phyloP scores from a whole-genome alignment of 2,797 vertebrate genomes.

The Schizothorax lantsangensis region DNA sequence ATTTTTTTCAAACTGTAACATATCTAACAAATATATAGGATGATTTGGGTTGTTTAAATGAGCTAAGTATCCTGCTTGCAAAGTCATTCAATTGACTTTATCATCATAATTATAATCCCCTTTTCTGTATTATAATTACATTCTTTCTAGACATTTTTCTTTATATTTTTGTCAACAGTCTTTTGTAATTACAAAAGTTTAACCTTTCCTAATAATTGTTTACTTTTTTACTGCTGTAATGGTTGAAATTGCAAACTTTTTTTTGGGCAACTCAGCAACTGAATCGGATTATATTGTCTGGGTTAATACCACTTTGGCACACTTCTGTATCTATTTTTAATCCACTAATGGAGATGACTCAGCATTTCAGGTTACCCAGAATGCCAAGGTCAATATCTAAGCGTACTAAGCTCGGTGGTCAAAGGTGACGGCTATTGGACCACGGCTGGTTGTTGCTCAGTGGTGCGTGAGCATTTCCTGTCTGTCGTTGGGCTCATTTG shows the following conservation, averaged over 20 bases:
- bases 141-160: background rate
- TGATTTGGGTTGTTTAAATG: too few species aligned
- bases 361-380: constrained; percentile 37
- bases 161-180: background rate
- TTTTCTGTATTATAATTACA: background rate
- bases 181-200: background rate
- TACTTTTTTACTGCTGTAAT: background rate
- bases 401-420: constrained; percentile 11
- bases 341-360: constrained; percentile 47
- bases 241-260: background rate
- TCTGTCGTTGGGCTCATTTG: constrained; percentile 38
- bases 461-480: constrained; percentile 39
- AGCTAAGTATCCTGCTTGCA: background rate
- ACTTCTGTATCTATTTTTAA: constrained; percentile 2
- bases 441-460: constrained; percentile 34
- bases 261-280: background rate
- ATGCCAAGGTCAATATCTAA: constrained; percentile 34
- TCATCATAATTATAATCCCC: background rate
- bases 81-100: background rate
- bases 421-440: constrained; percentile 6
- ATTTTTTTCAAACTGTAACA: background rate
- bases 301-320: constrained; percentile 15
- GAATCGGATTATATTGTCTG: background rate
- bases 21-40: background rate
- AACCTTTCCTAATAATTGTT: background rate